A percentile compares a stretch with the other conserved stretches of the same genome.
These are phyloP conservation scores for Drosophila anomalipes DNA, from an alignment of 2,888 invertebrate genomes.

Conservation along the genomic window DNA sequence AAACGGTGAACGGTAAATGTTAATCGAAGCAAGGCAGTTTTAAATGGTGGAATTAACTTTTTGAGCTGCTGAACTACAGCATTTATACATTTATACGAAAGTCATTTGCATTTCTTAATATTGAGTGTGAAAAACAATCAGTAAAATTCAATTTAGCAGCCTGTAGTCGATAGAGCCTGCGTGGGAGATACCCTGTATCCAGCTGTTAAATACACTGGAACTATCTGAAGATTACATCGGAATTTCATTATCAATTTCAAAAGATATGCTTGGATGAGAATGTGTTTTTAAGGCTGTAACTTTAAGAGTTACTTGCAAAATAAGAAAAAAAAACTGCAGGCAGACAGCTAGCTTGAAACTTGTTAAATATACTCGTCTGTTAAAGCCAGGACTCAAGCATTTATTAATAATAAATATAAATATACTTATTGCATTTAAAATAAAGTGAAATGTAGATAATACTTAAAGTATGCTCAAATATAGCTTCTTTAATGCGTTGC, in stretches of 20 bases:
- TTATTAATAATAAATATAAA: not conserved
- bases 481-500: not conserved
- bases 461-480: not conserved
- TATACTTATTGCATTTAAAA: not conserved
- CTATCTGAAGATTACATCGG: too few relatives aligned
- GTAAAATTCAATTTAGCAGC: too few relatives aligned
- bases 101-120: too few relatives aligned
- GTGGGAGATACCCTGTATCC: too few relatives aligned
- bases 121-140: too few relatives aligned
- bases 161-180: too few relatives aligned
- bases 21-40: not conserved
- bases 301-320: too few relatives aligned
- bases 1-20: slow-evolving; percentile 7
- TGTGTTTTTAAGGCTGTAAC: too few relatives aligned
- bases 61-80: not conserved
- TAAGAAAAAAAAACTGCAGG: too few relatives aligned
- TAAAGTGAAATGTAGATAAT: not conserved
- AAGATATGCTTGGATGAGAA: too few relatives aligned
- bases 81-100: not conserved
- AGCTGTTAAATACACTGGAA: too few relatives aligned
- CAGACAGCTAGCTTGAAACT: not conserved
- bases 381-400: not conserved
- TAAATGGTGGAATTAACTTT: not conserved
- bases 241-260: too few relatives aligned
- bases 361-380: not conserved